Percentiles rank a stretch among this genome's conserved stretches.
Evolutionary conservation across 2,797 vertebrate genomes (phyloP).

Genomic region (Tragelaphus oryx): DNA sequence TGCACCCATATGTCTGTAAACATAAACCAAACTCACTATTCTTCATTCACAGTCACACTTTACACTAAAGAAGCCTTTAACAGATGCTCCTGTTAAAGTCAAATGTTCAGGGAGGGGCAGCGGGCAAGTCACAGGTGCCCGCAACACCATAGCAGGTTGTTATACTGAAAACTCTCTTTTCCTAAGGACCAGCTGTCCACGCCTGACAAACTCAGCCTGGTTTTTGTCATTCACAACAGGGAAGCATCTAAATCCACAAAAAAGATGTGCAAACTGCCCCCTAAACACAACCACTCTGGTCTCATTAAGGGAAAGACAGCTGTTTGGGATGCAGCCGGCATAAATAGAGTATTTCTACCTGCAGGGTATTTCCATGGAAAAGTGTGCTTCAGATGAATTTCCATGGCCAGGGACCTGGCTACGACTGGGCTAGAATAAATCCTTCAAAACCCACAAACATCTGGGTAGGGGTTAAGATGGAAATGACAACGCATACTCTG

Average conservation of each 20-base stretch:
- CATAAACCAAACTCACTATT: background rate
- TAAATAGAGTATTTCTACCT: background rate
- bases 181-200: background rate
- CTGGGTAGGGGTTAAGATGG: background rate
- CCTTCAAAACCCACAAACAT: conserved; percentile 6
- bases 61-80: background rate
- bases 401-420: background rate
- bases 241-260: background rate
- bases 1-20: background rate
- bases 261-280: background rate
- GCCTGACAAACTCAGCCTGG: background rate
- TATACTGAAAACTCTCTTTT: background rate
- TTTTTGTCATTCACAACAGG: background rate
- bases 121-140: background rate
- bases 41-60: background rate
- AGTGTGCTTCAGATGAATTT: background rate
- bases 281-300: background rate
- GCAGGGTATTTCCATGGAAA: background rate
- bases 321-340: background rate
- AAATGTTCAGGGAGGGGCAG: background rate
- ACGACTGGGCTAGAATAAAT: background rate
- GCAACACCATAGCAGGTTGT: background rate
- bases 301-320: background rate
- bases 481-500: background rate
- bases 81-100: background rate